Evolutionary conservation across 1,140 invertebrate species (phyloP).

Genomic region (Homalodisca vitripennis): DNA sequence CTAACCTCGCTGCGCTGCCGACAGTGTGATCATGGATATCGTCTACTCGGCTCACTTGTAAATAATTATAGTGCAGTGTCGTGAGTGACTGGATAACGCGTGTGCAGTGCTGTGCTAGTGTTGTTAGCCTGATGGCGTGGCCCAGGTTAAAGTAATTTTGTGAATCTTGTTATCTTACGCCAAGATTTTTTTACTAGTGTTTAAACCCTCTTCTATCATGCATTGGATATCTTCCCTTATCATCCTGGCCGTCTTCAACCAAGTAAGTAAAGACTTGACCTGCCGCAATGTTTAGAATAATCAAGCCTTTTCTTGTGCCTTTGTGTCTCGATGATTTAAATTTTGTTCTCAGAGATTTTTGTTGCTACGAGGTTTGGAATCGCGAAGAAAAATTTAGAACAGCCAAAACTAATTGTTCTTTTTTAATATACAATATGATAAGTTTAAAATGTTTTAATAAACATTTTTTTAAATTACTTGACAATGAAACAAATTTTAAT

Average conservation of each 20-base stretch:
- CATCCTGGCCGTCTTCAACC: slow-evolving; percentile 41
- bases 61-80: neutral
- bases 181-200: slow-evolving; percentile 8
- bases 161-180: neutral
- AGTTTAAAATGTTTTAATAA: too few relatives aligned
- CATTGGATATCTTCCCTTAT: slow-evolving; percentile 45
- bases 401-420: too few relatives aligned
- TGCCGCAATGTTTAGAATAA: neutral
- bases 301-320: too few relatives aligned
- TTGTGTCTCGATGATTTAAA: too few relatives aligned
- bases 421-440: too few relatives aligned
- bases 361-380: too few relatives aligned
- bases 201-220: slow-evolving; percentile 39
- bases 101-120: slow-evolving; percentile 24
- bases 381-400: too few relatives aligned
- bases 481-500: too few relatives aligned
- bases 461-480: too few relatives aligned
- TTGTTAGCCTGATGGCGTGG: neutral
- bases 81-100: slow-evolving; percentile 12
- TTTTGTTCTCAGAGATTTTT: too few relatives aligned
- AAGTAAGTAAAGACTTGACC: slow-evolving; percentile 46
- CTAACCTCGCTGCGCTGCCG: slow-evolving; percentile 7
- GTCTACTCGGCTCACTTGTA: slow-evolving; percentile 1
- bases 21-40: slow-evolving; percentile 24
- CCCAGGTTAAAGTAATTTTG: slow-evolving; percentile 2